Evolutionary conservation across 2,797 vertebrate species (phyloP).

Genomic region (Oreonectes daqikongensis): DNA sequence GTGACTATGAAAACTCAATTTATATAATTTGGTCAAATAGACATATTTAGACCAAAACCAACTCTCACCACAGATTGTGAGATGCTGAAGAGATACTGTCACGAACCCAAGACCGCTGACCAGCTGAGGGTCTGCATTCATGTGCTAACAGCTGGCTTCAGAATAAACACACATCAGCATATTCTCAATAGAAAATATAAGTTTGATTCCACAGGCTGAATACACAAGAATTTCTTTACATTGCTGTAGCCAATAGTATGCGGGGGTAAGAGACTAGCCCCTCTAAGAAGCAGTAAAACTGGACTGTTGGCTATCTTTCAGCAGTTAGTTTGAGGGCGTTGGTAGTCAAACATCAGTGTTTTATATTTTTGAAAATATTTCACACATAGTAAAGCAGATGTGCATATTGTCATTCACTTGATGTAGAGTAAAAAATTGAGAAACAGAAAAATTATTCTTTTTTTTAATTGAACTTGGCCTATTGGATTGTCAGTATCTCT

Average conservation of each 20-base stretch:
- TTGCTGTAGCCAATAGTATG: neutral
- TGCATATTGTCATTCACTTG: no score
- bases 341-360: neutral
- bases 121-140: conserved; percentile 8
- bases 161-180: neutral
- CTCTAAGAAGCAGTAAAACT: neutral
- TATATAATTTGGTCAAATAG: conserved; percentile 14
- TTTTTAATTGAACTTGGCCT: no score
- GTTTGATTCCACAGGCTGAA: neutral
- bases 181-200: neutral
- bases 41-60: neutral
- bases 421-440: no score
- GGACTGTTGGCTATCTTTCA: neutral
- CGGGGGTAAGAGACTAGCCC: neutral
- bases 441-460: no score
- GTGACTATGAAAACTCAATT: conserved; percentile 47
- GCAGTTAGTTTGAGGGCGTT: neutral
- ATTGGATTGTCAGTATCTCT: no score
- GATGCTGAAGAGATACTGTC: conserved; percentile 20
- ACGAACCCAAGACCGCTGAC: neutral
- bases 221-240: neutral
- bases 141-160: conserved; percentile 3
- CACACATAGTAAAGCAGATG: no score
- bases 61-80: neutral
- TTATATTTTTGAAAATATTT: neutral